phyloP scores from a whole-genome alignment of 2,888 invertebrate genomes.

The Xestia ashworthii region DNA sequence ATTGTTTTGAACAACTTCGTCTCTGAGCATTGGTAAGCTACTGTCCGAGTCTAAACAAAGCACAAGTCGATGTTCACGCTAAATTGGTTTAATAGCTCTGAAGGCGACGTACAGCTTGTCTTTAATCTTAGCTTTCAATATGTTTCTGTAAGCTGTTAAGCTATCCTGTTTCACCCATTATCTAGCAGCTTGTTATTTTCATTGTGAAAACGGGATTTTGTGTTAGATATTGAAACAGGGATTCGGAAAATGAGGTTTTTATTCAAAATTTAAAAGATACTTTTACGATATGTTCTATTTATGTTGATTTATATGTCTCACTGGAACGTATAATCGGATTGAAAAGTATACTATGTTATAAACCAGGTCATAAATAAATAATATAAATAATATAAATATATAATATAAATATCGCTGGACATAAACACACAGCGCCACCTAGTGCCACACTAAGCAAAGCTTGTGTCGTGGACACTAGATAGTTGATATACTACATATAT shows the following conservation, averaged over 20 bases:
- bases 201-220: background rate
- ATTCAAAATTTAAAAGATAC: background rate
- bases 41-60: conserved; percentile 7
- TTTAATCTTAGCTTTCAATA: conserved; percentile 23
- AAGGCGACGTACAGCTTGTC: conserved; percentile 21
- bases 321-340: background rate
- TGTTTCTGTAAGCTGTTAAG: conserved; percentile 20
- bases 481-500: too few relatives aligned
- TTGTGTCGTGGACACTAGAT: too few relatives aligned
- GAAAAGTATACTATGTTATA: background rate
- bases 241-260: background rate
- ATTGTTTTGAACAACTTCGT: too few relatives aligned
- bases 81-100: conserved; percentile 46
- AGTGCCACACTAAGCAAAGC: too few relatives aligned
- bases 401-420: too few relatives aligned
- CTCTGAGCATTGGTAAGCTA: background rate
- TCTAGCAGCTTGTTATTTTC: background rate
- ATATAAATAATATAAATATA: too few relatives aligned
- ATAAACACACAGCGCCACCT: too few relatives aligned
- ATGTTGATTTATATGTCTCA: too few relatives aligned
- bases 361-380: too few relatives aligned
- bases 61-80: conserved; percentile 25
- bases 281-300: too few relatives aligned
- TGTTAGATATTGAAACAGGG: background rate
- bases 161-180: conserved; percentile 21